A percentile compares a stretch with the other conserved stretches of the same genome.
Conservation (phyloP, 2,888 invertebrate genomes). For the Cryptophagus acutangulus region DNA sequence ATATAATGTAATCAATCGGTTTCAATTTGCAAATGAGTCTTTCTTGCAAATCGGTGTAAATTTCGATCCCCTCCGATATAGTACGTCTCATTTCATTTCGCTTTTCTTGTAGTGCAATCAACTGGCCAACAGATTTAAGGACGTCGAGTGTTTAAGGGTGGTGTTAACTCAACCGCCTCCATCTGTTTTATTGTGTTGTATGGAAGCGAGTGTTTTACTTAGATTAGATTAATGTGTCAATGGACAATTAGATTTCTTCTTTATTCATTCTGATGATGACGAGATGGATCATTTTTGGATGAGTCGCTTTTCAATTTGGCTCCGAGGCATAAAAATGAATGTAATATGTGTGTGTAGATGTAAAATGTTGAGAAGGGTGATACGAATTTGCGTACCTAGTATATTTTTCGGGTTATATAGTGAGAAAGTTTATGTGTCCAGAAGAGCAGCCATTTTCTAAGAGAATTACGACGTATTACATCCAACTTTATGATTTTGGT, state of each 20-base stretch:
- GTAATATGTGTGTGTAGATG: constrained; percentile 1
- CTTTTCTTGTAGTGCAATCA: constrained; percentile 35
- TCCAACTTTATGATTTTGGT: constrained; percentile 12
- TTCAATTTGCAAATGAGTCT: constrained; percentile 42
- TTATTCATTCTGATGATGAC: no score
- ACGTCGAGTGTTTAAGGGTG: constrained; percentile 30
- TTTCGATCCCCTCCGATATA: constrained; percentile 25
- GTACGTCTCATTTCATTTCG: constrained; percentile 37
- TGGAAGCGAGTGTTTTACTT: constrained; percentile 34
- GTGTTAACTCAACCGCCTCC: constrained; percentile 35
- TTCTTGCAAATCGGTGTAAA: constrained; percentile 25
- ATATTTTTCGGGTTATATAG: constrained; percentile 4
- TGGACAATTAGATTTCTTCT: no score
- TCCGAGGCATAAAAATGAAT: constrained; percentile 2
- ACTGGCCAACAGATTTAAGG: constrained; percentile 35
- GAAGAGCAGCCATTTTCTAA: constrained; percentile 9
- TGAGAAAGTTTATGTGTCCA: constrained; percentile 11
- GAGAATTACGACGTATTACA: constrained; percentile 12
- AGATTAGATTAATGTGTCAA: constrained; percentile 38
- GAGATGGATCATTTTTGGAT: not conserved
- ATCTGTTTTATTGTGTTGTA: constrained; percentile 36
- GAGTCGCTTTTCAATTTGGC: not conserved
- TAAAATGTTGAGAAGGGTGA: not conserved
- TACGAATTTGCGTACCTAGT: constrained; percentile 8
- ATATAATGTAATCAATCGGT: constrained; percentile 33